A percentile compares a stretch with the other conserved stretches of the same genome.
Evolutionary conservation across 2,888 invertebrate species (phyloP).

Genomic region (Neoitamus cyanurus): DNA sequence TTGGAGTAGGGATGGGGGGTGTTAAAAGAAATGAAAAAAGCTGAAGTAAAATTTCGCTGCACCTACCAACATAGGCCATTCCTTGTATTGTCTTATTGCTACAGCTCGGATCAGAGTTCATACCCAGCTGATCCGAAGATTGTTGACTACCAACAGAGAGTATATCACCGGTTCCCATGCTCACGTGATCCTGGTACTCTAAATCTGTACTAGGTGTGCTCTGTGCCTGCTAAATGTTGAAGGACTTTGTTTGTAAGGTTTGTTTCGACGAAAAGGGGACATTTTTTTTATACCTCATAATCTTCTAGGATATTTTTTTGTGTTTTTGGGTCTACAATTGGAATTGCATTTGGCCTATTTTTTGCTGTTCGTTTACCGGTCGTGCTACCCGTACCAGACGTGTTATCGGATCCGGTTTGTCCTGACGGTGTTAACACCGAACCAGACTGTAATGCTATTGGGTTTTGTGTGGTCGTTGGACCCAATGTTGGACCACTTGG

Average conservation of each 20-base stretch:
- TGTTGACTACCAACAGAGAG: conserved; percentile 49
- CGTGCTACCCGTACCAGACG: conserved; percentile 57
- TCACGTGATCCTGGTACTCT: conserved; percentile 56
- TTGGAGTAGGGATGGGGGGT: neutral
- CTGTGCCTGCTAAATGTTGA: conserved; percentile 50
- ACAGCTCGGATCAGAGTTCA: neutral
- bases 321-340: conserved; percentile 68
- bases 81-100: conserved; percentile 40
- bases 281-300: neutral
- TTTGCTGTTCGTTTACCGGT: conserved; percentile 56
- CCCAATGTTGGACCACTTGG: conserved; percentile 15
- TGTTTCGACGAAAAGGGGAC: no score
- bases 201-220: conserved; percentile 55
- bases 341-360: conserved; percentile 63
- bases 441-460: neutral
- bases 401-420: conserved; percentile 35
- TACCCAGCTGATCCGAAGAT: conserved; percentile 20
- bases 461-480: neutral
- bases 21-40: conserved; percentile 13
- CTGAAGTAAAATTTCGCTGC: neutral
- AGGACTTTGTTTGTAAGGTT: no score
- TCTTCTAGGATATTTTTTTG: conserved; percentile 64
- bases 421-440: neutral
- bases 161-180: neutral
- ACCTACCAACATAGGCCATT: conserved; percentile 31